Evolutionary conservation across 2,113 vertebrate genomes (phyloP), one percentile per base, ranked within the genome.

Genomic region (Corvus cornix): DNA sequence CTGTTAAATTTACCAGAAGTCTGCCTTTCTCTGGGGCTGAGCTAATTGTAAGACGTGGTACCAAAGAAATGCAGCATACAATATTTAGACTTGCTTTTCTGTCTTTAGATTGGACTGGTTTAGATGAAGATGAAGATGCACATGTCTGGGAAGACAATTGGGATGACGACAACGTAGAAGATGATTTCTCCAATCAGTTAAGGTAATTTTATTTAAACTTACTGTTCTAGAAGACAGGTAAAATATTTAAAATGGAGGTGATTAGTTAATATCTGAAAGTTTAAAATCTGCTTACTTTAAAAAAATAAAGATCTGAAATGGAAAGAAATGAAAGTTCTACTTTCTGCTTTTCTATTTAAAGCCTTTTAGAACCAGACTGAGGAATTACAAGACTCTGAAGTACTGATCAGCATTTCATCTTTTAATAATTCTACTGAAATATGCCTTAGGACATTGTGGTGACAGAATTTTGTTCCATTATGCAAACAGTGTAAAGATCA

Each of bases 111-210:
- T 99, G 99, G 99, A 99, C 99, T 72, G 99, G 99, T 75, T 98
- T 99, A 97, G 99, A 99, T 84, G 99, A 99, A 97, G 99, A 99
- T 93, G 99, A 99, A 95, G 99, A 99, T 94, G 99, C 99, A 14
- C 99, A 99, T 48, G 99, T 99, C 60, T 99, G 99, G 99, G 99
- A 99, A 86, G 99, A 99, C 97, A 99, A 99, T 87, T 99, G 99
- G 99, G 99, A 99, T 86, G 99, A 99, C 93, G 99, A 99, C 97
- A 99, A 99, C 11, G 99, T 99, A 41, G 99, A 99, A 84, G 99
- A 99, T 89, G 99, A 99, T 96, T 99, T 99, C 96, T 99, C 99
- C 72, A 99, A 99, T 97, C 99, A 99, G 88, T 96, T 99, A 96
- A 98, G 99, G 99, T 99, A 96, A 97, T 31, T 77, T 89, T 79